Base-by-base conservation (phyloP, 2,797 vertebrate genomes). In the Microtus obscurus region DNA sequence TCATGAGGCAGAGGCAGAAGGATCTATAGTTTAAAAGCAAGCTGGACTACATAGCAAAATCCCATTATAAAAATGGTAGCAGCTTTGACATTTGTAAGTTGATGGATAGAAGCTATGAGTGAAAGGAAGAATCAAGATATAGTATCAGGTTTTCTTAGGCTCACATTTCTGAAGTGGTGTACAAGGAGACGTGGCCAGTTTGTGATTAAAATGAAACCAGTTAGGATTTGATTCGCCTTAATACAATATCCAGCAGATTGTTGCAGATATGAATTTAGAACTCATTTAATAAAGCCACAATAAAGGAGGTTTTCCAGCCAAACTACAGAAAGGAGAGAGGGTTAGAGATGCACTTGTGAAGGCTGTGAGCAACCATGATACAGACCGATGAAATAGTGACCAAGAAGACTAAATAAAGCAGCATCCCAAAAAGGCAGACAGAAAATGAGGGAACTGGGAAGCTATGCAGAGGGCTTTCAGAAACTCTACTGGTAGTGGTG, bases 221-320 rank as follows among this genome's bases (percentile, higher is more conserved):
- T 40, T 48, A 86, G n/a, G 34, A 8, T 12, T 74, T 91, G 40
- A 89, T 78, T 96, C 25, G 29, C 76, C 23, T 93, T 63, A 94
- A 87, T 93, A 82, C 31, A 67, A 25, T 67, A 37, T 43, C 5
- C 7, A 53, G 2, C 34, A 87, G 63, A 25, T 78, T 92, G 29
- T 81, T 76, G 16, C 71, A 87, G 27, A 63, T 82, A 37, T 9
- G 76, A 87, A 78, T 92, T 81, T 90, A 86, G 43, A 93, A 87
- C 69, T 92, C 56, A 51, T 65, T 14, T 67, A 77, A 37, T 79
- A 51, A 94, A 92, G 13, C 14, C 6, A n/a, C 17, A 86, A 17
- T 87, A 88, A 53, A 71, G n/a, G 23, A 69, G 5, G 48, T 89
- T 92, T 97, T 82, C 17, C 6, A 76, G 69, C 8, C 37, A 69